These are phyloP conservation scores for Thelaira solivaga DNA, from an alignment of 2,888 invertebrate genomes.

Conservation along the genomic window DNA sequence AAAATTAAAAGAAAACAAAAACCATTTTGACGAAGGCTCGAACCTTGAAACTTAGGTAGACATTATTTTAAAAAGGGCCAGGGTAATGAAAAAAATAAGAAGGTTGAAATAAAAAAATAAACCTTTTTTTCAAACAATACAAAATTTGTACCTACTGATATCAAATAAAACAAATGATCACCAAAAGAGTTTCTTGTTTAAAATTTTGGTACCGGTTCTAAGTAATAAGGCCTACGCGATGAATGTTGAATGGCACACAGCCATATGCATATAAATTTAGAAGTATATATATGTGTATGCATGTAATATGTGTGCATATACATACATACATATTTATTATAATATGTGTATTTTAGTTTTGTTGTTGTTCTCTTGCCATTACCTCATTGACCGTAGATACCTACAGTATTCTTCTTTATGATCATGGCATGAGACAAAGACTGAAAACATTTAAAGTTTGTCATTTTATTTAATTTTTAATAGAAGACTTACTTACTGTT, in stretches of 20 bases:
- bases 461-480: slow-evolving; percentile 41
- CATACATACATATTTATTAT: too few relatives aligned
- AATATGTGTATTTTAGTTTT: not conserved
- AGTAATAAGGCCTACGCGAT: slow-evolving; percentile 47
- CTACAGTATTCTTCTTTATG: slow-evolving; percentile 56
- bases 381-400: slow-evolving; percentile 62
- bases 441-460: slow-evolving; percentile 23
- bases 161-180: not conserved
- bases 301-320: too few relatives aligned
- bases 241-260: not conserved
- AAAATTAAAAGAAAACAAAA: not conserved
- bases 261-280: not conserved
- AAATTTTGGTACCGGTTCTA: slow-evolving; percentile 45
- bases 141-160: slow-evolving; percentile 44
- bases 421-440: slow-evolving; percentile 35
- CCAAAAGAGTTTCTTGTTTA: not conserved
- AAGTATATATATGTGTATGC: not conserved
- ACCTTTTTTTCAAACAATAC: slow-evolving; percentile 1
- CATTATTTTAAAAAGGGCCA: not conserved
- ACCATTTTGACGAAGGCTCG: not conserved
- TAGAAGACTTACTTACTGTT: too few relatives aligned
- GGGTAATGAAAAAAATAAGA: slow-evolving; percentile 2
- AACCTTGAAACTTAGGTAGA: not conserved
- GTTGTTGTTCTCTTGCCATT: slow-evolving; percentile 47
- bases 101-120: slow-evolving; percentile 16